Conservation (phyloP, 2,113 vertebrate species). For the Rhynchomys soricoides region DNA sequence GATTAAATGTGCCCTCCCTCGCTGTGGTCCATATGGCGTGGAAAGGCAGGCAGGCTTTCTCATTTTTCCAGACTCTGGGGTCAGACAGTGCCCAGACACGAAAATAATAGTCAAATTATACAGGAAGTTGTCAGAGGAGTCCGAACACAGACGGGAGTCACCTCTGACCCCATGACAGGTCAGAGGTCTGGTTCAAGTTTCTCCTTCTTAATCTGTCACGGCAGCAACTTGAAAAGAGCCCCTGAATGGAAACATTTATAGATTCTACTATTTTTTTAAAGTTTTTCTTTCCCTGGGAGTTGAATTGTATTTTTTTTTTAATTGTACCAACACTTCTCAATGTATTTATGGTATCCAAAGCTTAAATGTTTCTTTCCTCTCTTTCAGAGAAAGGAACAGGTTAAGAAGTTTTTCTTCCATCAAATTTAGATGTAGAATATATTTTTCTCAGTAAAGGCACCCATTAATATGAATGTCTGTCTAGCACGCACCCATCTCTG, state of each 20-base stretch:
- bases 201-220: slow-evolving; percentile 88
- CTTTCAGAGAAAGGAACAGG: slow-evolving; percentile 59
- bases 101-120: slow-evolving; percentile 92
- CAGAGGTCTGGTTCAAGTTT: slow-evolving; percentile 93
- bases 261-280: slow-evolving; percentile 63
- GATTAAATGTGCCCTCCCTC: slow-evolving; percentile 78
- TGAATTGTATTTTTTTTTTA: slow-evolving; percentile 80
- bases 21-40: slow-evolving; percentile 72
- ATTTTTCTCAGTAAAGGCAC: slow-evolving; percentile 62
- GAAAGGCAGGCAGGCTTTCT: slow-evolving; percentile 79
- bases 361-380: slow-evolving; percentile 31
- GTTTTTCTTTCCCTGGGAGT: slow-evolving; percentile 79
- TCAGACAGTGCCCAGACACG: slow-evolving; percentile 88
- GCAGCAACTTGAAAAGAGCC: slow-evolving; percentile 85
- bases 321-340: slow-evolving; percentile 72
- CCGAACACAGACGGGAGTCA: slow-evolving; percentile 85
- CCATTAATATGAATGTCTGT: slow-evolving; percentile 50
- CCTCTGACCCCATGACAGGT: slow-evolving; percentile 88
- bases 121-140: slow-evolving; percentile 92
- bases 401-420: slow-evolving; percentile 44
- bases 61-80: slow-evolving; percentile 88
- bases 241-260: slow-evolving; percentile 84
- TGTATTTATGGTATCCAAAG: slow-evolving; percentile 77
- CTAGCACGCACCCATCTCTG: slow-evolving; percentile 51
- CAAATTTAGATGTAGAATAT: slow-evolving; percentile 64